These are phyloP conservation scores for Chironex yamaguchii DNA, from an alignment of 30 jellyfish, hydroid and myxozoan genomes.

Conservation along the genomic window DNA sequence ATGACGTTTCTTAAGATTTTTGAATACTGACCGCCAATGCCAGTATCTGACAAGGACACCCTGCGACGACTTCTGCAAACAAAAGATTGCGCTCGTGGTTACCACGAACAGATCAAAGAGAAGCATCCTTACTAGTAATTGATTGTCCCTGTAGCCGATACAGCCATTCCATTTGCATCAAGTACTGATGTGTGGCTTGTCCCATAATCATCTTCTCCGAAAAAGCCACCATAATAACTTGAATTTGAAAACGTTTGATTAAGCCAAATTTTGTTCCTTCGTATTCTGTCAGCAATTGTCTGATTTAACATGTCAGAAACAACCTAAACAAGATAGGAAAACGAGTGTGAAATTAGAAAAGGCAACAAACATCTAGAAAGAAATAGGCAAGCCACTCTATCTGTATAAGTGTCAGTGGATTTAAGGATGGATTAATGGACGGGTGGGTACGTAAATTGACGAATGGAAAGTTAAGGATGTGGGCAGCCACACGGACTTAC, in stretches of 20 bases:
- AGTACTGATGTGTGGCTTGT: slow-evolving; percentile 88
- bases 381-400: too few relatives aligned
- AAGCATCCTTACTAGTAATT: slow-evolving; percentile 31
- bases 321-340: slow-evolving; percentile 32
- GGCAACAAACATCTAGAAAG: not conserved
- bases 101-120: too few relatives aligned
- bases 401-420: too few relatives aligned
- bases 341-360: not conserved
- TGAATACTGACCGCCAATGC: too few relatives aligned
- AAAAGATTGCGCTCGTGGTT: too few relatives aligned
- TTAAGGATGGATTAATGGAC: too few relatives aligned
- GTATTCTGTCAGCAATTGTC: slow-evolving; percentile 61
- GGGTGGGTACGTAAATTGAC: too few relatives aligned
- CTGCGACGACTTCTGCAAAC: too few relatives aligned
- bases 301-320: slow-evolving; percentile 56
- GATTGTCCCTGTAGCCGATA: slow-evolving; percentile 84
- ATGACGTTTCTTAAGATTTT: too few relatives aligned
- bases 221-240: slow-evolving; percentile 88
- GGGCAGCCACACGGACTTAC: too few relatives aligned
- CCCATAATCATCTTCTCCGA: slow-evolving; percentile 90
- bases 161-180: slow-evolving; percentile 96
- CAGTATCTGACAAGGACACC: too few relatives aligned
- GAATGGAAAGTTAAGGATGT: not conserved
- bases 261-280: slow-evolving; percentile 65
- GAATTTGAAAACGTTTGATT: slow-evolving; percentile 5